phyloP scores from a whole-genome alignment of 1,140 invertebrate species.

The Drosophila pruinosa region DNA sequence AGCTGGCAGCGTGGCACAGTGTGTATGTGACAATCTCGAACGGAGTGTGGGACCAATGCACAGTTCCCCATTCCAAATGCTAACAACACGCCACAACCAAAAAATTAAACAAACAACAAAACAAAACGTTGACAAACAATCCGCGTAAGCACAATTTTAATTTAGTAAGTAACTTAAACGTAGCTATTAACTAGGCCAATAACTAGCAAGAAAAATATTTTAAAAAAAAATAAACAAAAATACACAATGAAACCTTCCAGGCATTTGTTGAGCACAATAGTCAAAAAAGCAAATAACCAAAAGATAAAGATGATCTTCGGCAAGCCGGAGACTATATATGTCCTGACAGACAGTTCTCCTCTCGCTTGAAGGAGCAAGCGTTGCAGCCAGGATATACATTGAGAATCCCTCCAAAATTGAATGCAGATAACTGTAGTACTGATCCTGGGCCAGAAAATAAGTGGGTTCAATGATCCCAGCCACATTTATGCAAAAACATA shows the following conservation, averaged over 20 bases:
- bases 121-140: constrained; percentile 57
- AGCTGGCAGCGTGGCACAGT: constrained; percentile 14
- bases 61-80: constrained; percentile 41
- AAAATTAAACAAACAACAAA: constrained; percentile 31
- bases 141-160: constrained; percentile 78
- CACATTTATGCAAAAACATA: constrained; percentile 15
- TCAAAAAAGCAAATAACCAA: constrained; percentile 41
- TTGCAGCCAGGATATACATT: constrained; percentile 9
- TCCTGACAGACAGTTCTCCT: not conserved
- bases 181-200: constrained; percentile 70
- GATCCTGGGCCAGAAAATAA: constrained; percentile 21
- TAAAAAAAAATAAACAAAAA: too few species aligned
- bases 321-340: constrained; percentile 7
- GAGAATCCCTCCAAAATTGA: constrained; percentile 49
- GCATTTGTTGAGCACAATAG: constrained; percentile 74
- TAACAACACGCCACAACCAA: constrained; percentile 57
- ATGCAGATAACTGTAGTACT: constrained; percentile 32
- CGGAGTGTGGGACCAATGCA: constrained; percentile 38
- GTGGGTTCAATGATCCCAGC: constrained; percentile 16
- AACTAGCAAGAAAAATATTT: constrained; percentile 2
- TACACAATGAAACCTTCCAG: constrained; percentile 16
- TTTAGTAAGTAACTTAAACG: constrained; percentile 59
- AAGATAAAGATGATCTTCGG: constrained; percentile 30
- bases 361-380: not conserved
- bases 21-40: constrained; percentile 17